Evolutionary conservation across 2,888 invertebrate genomes (phyloP).

Genomic region (Lordiphosa andalusiaca): DNA sequence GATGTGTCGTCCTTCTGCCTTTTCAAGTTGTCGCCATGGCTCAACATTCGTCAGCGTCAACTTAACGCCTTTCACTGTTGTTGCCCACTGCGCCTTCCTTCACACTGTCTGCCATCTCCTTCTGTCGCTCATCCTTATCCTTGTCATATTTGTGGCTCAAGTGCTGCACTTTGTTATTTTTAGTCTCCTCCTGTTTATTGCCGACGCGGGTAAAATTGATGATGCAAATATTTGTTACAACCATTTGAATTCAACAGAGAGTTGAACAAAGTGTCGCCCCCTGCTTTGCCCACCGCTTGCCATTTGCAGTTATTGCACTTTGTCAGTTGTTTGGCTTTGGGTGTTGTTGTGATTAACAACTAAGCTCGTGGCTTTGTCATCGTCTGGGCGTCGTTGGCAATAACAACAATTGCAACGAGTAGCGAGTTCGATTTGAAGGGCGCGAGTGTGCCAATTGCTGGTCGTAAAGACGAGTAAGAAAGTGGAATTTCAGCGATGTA

Average conservation of each 20-base stretch:
- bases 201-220: constrained; percentile 42
- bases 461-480: no score
- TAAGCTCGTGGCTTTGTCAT: constrained; percentile 35
- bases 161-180: constrained; percentile 69
- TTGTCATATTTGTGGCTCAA: constrained; percentile 70
- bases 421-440: neutral
- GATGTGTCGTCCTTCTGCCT: no score
- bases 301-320: constrained; percentile 48
- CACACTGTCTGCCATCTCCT: constrained; percentile 15
- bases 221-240: constrained; percentile 56
- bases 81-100: constrained; percentile 9
- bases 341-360: constrained; percentile 48
- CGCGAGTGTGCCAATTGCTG: no score
- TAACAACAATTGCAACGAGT: neutral
- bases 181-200: constrained; percentile 43
- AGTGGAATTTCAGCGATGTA: no score
- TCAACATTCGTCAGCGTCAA: constrained; percentile 67
- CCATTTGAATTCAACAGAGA: constrained; percentile 9
- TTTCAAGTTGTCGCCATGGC: constrained; percentile 27
- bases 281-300: constrained; percentile 6
- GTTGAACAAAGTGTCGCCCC: constrained; percentile 4
- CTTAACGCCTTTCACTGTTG: constrained; percentile 43
- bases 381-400: constrained; percentile 14
- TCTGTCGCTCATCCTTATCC: constrained; percentile 16
- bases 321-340: constrained; percentile 47